phyloP scores from a whole-genome alignment of 2,113 vertebrate species.

The Hippolais icterina region DNA sequence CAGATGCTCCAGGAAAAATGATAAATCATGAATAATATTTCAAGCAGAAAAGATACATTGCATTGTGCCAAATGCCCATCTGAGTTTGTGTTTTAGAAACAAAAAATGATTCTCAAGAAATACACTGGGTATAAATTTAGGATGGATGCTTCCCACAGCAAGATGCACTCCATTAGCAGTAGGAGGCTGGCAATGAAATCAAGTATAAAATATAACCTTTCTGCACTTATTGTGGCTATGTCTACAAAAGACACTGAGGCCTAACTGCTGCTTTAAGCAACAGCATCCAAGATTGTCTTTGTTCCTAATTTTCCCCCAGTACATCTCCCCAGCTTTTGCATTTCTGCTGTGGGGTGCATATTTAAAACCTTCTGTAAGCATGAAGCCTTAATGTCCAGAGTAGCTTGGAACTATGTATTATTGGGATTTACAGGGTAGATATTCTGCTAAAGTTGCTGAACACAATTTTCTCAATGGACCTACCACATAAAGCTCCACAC shows the following conservation, averaged over 20 bases:
- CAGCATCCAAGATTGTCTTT: neutral
- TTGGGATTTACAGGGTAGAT: neutral
- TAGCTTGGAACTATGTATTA: neutral
- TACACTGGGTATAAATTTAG: slow-evolving; percentile 35
- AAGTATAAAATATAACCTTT: slow-evolving; percentile 50
- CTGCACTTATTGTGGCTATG: slow-evolving; percentile 1
- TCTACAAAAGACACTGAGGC: neutral
- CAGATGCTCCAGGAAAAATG: slow-evolving; percentile 48
- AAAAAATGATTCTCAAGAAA: slow-evolving; percentile 20
- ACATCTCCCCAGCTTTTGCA: neutral
- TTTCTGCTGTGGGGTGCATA: neutral
- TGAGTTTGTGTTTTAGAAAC: slow-evolving; percentile 17
- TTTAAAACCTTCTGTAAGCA: neutral
- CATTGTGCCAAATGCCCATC: slow-evolving; percentile 48
- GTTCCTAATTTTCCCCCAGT: neutral
- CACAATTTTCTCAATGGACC: neutral
- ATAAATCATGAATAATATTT: slow-evolving; percentile 65
- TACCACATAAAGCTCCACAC: neutral
- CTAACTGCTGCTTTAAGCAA: neutral
- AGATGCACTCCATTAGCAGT: slow-evolving; percentile 40
- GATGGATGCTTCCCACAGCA: slow-evolving; percentile 31
- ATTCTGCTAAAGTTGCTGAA: neutral
- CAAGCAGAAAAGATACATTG: slow-evolving; percentile 24
- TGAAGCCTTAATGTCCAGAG: neutral
- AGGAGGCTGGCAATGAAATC: slow-evolving; percentile 39